Evolutionary conservation across 2,888 invertebrate species (phyloP).

Genomic region (Eristalis arbustorum): DNA sequence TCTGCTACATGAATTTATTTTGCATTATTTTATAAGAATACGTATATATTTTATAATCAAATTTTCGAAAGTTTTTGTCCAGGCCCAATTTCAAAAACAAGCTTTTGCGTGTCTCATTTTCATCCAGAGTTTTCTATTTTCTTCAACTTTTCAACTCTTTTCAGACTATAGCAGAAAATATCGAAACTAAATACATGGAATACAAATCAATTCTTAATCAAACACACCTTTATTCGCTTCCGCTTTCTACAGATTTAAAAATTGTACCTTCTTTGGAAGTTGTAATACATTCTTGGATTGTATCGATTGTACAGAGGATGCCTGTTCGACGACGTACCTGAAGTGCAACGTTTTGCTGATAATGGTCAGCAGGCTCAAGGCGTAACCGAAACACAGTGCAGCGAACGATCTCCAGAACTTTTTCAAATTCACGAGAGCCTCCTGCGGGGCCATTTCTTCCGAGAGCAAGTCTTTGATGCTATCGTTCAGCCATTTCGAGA

Average conservation of each 20-base stretch:
- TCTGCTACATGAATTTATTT: background rate
- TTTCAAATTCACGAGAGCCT: conserved; percentile 88
- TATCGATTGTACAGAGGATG: conserved; percentile 88
- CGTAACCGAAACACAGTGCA: conserved; percentile 86
- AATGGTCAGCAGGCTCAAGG: conserved; percentile 82
- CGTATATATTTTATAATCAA: background rate
- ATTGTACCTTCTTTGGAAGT: conserved; percentile 52
- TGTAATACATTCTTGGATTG: conserved; percentile 77
- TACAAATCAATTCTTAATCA: background rate
- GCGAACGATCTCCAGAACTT: conserved; percentile 90
- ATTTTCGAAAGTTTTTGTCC: background rate
- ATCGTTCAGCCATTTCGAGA: conserved; percentile 90
- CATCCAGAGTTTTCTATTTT: too few species aligned
- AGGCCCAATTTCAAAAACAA: background rate
- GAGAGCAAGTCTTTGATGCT: conserved; percentile 83
- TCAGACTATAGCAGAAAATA: too few species aligned
- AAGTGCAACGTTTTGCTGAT: conserved; percentile 85
- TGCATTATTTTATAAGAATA: too few species aligned
- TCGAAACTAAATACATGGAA: too few species aligned
- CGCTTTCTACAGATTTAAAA: background rate
- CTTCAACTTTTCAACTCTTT: too few species aligned
- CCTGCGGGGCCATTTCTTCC: conserved; percentile 84
- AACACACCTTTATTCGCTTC: background rate
- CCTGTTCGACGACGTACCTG: conserved; percentile 83
- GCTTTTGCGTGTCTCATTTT: too few species aligned